Base-by-base conservation (phyloP, 1,140 invertebrate genomes). In the Panagrolaimus sp. region DNA sequence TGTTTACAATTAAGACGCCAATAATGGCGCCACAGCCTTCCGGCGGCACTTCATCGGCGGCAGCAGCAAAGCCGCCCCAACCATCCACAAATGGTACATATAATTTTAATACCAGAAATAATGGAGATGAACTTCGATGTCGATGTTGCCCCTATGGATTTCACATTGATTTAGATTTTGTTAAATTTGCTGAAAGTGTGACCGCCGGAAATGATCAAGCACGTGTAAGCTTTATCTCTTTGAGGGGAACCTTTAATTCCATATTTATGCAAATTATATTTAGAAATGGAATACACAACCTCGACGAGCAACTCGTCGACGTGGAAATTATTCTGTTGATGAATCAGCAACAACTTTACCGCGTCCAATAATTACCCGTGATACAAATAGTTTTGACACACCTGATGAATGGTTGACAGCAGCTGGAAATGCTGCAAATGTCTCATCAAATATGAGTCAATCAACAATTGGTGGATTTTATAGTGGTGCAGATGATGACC, bases 41-140 rank as follows among this genome's bases (percentile, higher is more conserved):
- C 20, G 51, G 51, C 51, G 27, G 51, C 27, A 57, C 13, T 13
- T 20, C 20, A 20, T 9, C 20, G 85, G 97, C 95, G 0, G 89
- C 90, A n/a, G 92, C 31, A 4, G 7, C 2, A 38, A 2, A 2
- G 31, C 31, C 95, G 25, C 93, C 93, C 0, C 93, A 94, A 1
- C 88, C 51, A 57, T 38, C 31, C 7, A 38, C 31, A 38, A 38
- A 38, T 38, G 31, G 31, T 7, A 38, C 31, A 38, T 20, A 27
- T 57, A 57, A 98, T 93, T 71, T 89, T 4, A 57, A 16, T 16
- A 57, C 11, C 20, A 27, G 51, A 38, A 38, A 38, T 7, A 7
- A 7, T 38, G 31, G 63, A 66, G 31, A 38, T 38, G 31, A 38
- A 38, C 31, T 38, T 42, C 47, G 43, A 31, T 86, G 85, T 70